These are phyloP conservation scores for Pandemis cinnamomeana DNA, from an alignment of 2,888 invertebrate genomes.

Conservation along the genomic window DNA sequence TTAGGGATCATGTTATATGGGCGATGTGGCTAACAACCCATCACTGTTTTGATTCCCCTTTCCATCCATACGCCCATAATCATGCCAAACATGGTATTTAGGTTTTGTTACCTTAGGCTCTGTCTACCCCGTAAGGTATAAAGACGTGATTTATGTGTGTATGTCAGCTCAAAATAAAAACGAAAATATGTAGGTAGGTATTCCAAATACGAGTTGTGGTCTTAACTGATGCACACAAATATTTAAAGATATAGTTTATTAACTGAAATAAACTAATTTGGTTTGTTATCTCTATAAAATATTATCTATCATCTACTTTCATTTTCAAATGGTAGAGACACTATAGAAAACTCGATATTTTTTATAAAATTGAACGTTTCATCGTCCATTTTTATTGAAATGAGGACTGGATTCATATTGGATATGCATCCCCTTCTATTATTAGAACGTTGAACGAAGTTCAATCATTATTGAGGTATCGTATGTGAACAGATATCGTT, in stretches of 20 bases:
- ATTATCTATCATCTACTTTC: conserved; percentile 9
- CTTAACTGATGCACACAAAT: conserved; percentile 8
- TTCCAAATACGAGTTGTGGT: conserved; percentile 5
- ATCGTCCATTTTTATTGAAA: conserved; percentile 32
- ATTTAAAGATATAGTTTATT: background rate
- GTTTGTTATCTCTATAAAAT: background rate
- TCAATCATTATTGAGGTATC: background rate
- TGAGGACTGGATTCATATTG: conserved; percentile 19
- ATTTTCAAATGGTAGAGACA: conserved; percentile 7
- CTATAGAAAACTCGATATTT: background rate
- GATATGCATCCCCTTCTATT: conserved; percentile 5
- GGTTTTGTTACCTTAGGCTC: too few relatives aligned
- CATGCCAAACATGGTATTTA: too few relatives aligned
- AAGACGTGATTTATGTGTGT: too few relatives aligned
- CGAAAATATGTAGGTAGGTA: background rate
- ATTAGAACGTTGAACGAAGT: conserved; percentile 8
- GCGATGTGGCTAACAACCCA: too few relatives aligned
- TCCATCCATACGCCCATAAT: too few relatives aligned
- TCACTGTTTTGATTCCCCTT: too few relatives aligned
- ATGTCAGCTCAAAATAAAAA: too few relatives aligned
- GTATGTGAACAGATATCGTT: background rate
- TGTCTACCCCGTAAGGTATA: too few relatives aligned
- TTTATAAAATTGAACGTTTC: conserved; percentile 40
- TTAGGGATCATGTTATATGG: too few relatives aligned
- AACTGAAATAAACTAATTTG: background rate